Conservation (phyloP, 2,797 vertebrate species). For the Carduelis carduelis region DNA sequence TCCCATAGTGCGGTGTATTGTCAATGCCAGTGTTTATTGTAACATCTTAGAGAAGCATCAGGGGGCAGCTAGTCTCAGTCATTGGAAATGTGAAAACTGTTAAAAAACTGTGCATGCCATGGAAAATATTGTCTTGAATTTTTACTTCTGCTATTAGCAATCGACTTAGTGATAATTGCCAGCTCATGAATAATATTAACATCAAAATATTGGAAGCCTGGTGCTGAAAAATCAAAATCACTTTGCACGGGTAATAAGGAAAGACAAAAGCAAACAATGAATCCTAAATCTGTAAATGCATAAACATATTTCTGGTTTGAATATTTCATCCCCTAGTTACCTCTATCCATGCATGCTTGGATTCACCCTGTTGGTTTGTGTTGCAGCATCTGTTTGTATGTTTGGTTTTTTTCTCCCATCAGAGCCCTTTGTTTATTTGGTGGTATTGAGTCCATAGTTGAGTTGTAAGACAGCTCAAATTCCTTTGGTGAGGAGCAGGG, state of each 20-base stretch:
- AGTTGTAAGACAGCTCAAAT: neutral
- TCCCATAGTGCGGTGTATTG: neutral
- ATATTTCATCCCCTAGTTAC: neutral
- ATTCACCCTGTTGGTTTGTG: neutral
- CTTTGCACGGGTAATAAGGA: constrained; percentile 5
- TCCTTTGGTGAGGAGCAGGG: neutral
- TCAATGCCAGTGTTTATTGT: neutral
- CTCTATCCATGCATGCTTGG: neutral
- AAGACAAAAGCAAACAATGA: constrained; percentile 36
- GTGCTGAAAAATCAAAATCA: constrained; percentile 11
- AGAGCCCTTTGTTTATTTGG: neutral
- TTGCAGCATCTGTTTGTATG: neutral
- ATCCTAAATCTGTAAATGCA: constrained; percentile 73
- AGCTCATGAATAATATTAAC: constrained; percentile 63
- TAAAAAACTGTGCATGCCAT: neutral
- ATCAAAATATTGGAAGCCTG: constrained; percentile 12
- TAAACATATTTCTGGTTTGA: neutral
- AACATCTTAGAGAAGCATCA: neutral
- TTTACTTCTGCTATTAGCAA: neutral
- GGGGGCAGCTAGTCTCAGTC: neutral
- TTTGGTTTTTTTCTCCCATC: neutral
- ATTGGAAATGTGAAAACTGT: neutral
- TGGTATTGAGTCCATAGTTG: neutral
- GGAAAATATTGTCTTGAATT: neutral
- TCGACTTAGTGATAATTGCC: constrained; percentile 47